Conservation (phyloP, 1,140 invertebrate genomes). For the Drosophila gunungcola region DNA sequence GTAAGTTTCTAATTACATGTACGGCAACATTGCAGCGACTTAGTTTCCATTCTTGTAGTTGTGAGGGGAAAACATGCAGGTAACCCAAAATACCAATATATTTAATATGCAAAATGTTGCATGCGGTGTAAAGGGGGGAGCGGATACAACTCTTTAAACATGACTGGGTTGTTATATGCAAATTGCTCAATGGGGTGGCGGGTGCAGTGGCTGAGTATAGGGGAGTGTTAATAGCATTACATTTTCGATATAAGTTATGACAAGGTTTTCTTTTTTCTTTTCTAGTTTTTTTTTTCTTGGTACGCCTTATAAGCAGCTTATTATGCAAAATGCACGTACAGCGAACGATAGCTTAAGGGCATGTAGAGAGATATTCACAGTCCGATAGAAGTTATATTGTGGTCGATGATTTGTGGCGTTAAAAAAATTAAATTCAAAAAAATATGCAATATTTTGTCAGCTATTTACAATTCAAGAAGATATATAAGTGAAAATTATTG, state of each 20-base stretch:
- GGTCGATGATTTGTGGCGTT: background rate
- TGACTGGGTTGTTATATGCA: constrained; percentile 65
- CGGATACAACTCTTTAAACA: constrained; percentile 35
- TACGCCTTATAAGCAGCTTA: constrained; percentile 40
- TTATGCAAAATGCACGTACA: constrained; percentile 63
- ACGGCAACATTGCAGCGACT: constrained; percentile 10
- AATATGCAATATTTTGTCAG: background rate
- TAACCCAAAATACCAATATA: constrained; percentile 60
- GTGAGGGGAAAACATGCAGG: constrained; percentile 46
- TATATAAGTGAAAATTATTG: too few relatives aligned
- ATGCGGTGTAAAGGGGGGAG: constrained; percentile 27
- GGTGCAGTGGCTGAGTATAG: constrained; percentile 31
- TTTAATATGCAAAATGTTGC: constrained; percentile 74
- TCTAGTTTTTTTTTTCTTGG: background rate
- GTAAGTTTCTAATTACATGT: constrained; percentile 67
- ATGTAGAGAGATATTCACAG: constrained; percentile 9
- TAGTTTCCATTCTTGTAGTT: constrained; percentile 13
- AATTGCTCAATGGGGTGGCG: constrained; percentile 33
- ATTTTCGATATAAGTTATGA: constrained; percentile 72
- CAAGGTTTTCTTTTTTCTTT: constrained; percentile 34
- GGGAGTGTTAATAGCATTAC: constrained; percentile 70
- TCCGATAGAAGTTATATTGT: background rate
- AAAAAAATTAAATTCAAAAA: background rate
- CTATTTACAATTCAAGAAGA: too few relatives aligned
- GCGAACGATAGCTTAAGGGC: constrained; percentile 16